phyloP scores from a whole-genome alignment of 2,113 vertebrate species.

The Eolophus roseicapilla region DNA sequence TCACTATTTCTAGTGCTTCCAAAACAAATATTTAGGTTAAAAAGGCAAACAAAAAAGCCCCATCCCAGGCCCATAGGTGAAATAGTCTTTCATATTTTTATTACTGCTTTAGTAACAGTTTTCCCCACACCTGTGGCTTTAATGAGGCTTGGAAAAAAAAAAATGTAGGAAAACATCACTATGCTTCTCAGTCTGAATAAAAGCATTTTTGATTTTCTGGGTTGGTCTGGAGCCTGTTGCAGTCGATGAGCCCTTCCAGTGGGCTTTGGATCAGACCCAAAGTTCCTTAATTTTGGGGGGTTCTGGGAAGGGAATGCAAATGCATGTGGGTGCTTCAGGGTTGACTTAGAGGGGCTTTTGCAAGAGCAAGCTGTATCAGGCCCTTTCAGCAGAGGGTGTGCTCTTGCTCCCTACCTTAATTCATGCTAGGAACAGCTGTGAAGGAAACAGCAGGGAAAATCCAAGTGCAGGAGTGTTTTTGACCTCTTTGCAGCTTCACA shows the following conservation, averaged over 20 bases:
- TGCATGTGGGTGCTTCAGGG: background rate
- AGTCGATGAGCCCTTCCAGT: background rate
- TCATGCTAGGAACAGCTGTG: background rate
- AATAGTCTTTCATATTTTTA: slow-evolving; percentile 28
- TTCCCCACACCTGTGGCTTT: slow-evolving; percentile 18
- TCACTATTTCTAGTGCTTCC: slow-evolving; percentile 12
- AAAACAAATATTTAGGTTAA: slow-evolving; percentile 60
- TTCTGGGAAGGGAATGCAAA: background rate
- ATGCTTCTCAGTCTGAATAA: background rate
- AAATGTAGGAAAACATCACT: background rate
- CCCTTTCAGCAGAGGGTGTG: background rate
- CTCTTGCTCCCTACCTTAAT: background rate
- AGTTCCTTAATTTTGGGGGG: background rate
- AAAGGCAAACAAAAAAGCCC: background rate
- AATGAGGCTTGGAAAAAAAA: slow-evolving; percentile 25
- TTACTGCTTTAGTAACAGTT: background rate
- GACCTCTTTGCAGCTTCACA: background rate
- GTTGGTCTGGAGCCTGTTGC: background rate
- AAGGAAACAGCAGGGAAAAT: background rate
- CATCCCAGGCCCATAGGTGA: background rate
- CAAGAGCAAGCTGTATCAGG: background rate
- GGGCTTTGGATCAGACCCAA: background rate
- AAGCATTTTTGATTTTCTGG: background rate
- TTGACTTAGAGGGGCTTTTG: background rate
- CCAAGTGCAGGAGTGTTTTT: background rate